phyloP scores from a whole-genome alignment of 2,797 vertebrate species.

The Alca torda region DNA sequence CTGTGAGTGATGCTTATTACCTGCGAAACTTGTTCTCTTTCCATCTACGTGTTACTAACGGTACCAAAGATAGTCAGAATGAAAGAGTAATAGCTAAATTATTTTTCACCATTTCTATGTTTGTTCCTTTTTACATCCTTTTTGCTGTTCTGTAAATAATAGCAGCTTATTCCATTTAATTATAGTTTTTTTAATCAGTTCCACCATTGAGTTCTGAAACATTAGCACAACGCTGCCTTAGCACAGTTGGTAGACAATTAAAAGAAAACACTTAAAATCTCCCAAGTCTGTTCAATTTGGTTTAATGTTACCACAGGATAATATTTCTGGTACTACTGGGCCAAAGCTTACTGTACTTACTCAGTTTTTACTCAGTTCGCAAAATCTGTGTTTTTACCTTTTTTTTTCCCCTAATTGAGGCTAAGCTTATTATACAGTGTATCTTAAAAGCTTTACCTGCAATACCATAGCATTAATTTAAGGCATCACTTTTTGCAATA shows the following conservation, averaged over 20 bases:
- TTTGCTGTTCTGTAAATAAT: neutral
- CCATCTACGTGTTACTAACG: neutral
- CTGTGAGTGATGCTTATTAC: neutral
- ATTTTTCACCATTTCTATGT: neutral
- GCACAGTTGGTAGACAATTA: neutral
- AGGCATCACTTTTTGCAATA: neutral
- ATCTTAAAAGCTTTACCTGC: neutral
- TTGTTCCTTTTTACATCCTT: neutral
- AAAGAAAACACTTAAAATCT: neutral
- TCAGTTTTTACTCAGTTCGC: neutral
- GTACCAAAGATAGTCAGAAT: neutral
- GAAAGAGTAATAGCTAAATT: neutral
- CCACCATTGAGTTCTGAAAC: neutral
- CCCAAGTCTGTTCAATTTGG: neutral
- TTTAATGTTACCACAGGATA: neutral
- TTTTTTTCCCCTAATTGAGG: neutral
- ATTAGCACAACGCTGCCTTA: neutral
- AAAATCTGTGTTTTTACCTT: neutral
- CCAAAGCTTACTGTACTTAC: neutral
- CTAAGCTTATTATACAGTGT: neutral
- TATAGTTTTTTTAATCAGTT: conserved; percentile 7
- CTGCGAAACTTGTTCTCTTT: neutral
- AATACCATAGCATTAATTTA: neutral
- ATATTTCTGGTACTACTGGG: neutral
- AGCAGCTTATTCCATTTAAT: neutral